These are phyloP conservation scores for Apeltes quadracus DNA, from an alignment of 2,113 vertebrate genomes.

Conservation along the genomic window DNA sequence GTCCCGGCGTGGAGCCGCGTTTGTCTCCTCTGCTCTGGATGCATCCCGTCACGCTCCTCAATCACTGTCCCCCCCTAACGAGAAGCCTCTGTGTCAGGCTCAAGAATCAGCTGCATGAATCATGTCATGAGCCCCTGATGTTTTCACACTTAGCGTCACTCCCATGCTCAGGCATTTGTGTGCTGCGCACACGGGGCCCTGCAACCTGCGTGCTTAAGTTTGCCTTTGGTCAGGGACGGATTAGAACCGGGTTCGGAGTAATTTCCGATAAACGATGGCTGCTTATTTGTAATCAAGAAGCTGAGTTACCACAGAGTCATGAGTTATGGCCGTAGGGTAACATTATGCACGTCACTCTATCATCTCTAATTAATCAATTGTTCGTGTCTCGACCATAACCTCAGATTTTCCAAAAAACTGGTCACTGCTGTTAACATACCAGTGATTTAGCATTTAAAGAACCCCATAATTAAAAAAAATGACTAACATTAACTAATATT, in stretches of 20 bases:
- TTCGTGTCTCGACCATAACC: constrained; percentile 17
- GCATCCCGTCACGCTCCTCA: constrained; percentile 37
- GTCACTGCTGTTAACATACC: not conserved
- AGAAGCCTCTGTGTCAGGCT: constrained; percentile 45
- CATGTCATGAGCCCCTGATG: constrained; percentile 20
- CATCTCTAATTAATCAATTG: not conserved
- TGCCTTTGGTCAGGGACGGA: not conserved
- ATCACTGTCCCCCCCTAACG: constrained; percentile 65
- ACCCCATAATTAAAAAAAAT: not conserved
- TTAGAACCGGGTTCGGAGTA: not conserved
- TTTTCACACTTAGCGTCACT: constrained; percentile 21
- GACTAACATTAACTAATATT: not conserved
- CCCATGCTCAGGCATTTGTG: constrained; percentile 15
- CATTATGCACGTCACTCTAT: not conserved
- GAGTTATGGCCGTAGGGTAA: not conserved
- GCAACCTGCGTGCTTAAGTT: not conserved
- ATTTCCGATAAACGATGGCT: not conserved
- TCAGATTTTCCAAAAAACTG: not conserved
- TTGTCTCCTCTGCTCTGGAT: constrained; percentile 35
- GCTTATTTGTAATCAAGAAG: not conserved
- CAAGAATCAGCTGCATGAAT: constrained; percentile 35
- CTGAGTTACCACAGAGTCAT: not conserved
- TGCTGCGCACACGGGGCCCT: not conserved
- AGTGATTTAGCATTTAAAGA: not conserved
- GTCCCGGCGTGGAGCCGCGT: constrained; percentile 27